These are phyloP conservation scores for Eulemur albifrons DNA, from an alignment of 2,797 vertebrate genomes.

Conservation along the genomic window DNA sequence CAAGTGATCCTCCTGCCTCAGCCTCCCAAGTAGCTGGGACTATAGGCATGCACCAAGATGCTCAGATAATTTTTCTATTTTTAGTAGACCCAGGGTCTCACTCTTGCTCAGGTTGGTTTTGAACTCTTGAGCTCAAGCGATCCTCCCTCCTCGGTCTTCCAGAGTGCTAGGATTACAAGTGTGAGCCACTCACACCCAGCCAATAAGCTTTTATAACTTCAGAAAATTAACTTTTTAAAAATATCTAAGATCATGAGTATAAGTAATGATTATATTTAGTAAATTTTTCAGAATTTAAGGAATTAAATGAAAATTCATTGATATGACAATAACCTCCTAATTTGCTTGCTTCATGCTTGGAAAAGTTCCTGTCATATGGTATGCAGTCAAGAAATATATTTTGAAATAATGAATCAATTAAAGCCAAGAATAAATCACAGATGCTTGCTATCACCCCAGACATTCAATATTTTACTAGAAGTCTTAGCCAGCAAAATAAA, in stretches of 20 bases:
- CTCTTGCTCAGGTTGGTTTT: background rate
- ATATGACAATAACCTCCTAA: background rate
- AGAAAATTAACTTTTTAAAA: background rate
- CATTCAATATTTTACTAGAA: background rate
- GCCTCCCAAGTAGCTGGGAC: too few species aligned
- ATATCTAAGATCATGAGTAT: background rate
- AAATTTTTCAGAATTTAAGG: background rate
- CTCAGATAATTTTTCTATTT: background rate
- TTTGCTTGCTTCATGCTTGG: background rate
- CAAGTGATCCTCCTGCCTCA: too few species aligned
- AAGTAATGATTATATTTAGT: background rate
- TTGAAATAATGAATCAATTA: background rate
- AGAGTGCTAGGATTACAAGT: background rate
- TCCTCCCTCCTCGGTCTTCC: background rate
- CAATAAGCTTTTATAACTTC: background rate
- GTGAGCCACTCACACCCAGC: background rate
- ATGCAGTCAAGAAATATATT: background rate
- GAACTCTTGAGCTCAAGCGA: background rate
- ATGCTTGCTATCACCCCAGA: background rate
- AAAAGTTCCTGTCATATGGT: background rate
- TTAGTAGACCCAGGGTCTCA: background rate
- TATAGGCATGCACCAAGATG: background rate
- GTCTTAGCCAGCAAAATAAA: background rate
- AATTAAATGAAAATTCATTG: background rate
- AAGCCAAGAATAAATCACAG: background rate